Conservation (phyloP, 2,113 vertebrate species). For the Tachycineta bicolor region DNA sequence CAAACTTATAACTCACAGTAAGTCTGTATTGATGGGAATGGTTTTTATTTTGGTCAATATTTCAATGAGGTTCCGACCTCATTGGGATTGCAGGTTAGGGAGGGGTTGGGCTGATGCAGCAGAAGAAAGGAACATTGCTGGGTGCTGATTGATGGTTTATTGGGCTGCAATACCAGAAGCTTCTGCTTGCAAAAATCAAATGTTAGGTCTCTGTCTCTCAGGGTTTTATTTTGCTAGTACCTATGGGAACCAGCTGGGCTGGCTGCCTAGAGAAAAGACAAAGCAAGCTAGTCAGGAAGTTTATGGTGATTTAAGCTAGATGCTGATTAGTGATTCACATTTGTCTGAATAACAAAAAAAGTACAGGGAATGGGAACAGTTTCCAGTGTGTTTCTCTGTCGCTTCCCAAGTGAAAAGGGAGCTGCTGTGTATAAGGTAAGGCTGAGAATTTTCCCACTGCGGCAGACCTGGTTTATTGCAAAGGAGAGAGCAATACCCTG, state of each 20-base stretch:
- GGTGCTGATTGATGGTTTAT: not conserved
- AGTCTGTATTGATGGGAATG: not conserved
- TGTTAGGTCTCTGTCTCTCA: conserved; percentile 17
- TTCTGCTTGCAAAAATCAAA: conserved; percentile 42
- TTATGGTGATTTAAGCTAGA: conserved; percentile 39
- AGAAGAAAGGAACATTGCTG: conserved; percentile 15
- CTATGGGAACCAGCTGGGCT: conserved; percentile 33
- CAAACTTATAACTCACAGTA: not conserved
- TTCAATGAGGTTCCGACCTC: conserved; percentile 2
- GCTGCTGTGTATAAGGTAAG: not conserved
- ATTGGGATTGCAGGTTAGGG: not conserved
- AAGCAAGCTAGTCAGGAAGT: conserved; percentile 8
- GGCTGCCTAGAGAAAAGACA: conserved; percentile 44
- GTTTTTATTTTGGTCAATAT: conserved; percentile 35
- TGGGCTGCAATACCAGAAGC: not conserved
- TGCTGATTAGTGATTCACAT: conserved; percentile 6
- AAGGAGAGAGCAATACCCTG: not conserved
- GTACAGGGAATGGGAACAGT: not conserved
- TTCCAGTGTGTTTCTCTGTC: not conserved
- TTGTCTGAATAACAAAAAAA: conserved; percentile 50
- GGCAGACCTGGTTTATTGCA: conserved; percentile 29
- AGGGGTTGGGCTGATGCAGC: not conserved
- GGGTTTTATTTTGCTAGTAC: conserved; percentile 39
- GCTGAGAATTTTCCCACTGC: not conserved
- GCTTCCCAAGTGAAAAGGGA: not conserved